Base-by-base conservation (phyloP, 2,888 invertebrate species). In the Drosophila putrida region DNA sequence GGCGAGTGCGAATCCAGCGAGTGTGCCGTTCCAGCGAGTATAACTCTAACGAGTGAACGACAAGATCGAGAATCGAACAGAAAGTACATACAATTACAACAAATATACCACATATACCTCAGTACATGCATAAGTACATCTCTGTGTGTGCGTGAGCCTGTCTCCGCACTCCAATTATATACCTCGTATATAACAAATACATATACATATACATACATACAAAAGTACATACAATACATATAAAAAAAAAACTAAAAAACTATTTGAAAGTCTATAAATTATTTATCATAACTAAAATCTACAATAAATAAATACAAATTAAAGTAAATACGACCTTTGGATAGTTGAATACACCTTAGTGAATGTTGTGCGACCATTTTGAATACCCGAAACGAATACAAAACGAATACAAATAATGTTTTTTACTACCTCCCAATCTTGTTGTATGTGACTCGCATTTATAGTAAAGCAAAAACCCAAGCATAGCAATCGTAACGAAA, bases 81-180 rank as follows among this genome's bases (percentile, higher is more conserved):
- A 79, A 77, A 89, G 88, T 89, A 85, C 89, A 85, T 89, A 86
- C 89, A 88, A 70, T 72, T 65, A 83, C 83, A 83, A 83, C 80
- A 82, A 82, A 80, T 85, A 85, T 85, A 85, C 85, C 89, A 85
- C 80, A 85, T 89, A 85, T 85, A 85, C 85, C 85, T 85, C 85
- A 85, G 86, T 89, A 85, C 89, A 88, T 85, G 75, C 71, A 89
- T 89, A 85, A 85, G 85, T 89, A 89, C 87, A 62, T 57, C 39
- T 59, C 55, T 49, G 72, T 54, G 79, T 35, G 74, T 43, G 74
- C 41, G 73, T 35, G 13, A 57, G 57, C 31, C 10, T 0, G 51
- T 39, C 58, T 61, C 39, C 61, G 44, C 51, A 43, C 39, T 35
- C 35, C 47, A 47, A 51, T 67, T 88, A 88, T 70, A 87, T 88